These are phyloP conservation scores for Callitettix versicolor DNA, from an alignment of 1,140 invertebrate species.

Conservation along the genomic window DNA sequence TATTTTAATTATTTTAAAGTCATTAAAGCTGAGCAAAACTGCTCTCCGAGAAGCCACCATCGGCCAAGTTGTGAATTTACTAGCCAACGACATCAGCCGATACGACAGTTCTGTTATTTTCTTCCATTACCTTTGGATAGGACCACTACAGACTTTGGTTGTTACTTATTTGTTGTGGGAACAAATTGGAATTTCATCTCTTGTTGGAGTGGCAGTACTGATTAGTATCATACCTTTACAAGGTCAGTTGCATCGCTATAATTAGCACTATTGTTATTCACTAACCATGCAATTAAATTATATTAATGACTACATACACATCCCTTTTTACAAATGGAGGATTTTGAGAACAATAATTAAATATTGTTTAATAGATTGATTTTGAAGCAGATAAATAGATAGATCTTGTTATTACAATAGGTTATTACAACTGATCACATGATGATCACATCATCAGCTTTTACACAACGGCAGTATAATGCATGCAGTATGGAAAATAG, in stretches of 20 bases:
- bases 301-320: too few relatives aligned
- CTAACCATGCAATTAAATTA: too few relatives aligned
- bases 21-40: slow-evolving; percentile 46
- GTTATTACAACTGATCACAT: too few relatives aligned
- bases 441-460: too few relatives aligned
- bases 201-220: slow-evolving; percentile 57
- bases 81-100: slow-evolving; percentile 66
- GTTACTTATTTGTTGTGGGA: slow-evolving; percentile 50
- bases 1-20: slow-evolving; percentile 34
- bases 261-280: too few relatives aligned
- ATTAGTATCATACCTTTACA: slow-evolving; percentile 63
- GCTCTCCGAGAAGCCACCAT: slow-evolving; percentile 65
- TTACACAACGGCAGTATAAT: too few relatives aligned
- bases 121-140: slow-evolving; percentile 51
- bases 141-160: slow-evolving; percentile 50
- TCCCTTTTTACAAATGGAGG: too few relatives aligned
- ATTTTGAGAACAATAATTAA: too few relatives aligned
- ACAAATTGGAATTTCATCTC: slow-evolving; percentile 49
- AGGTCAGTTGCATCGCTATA: too few relatives aligned
- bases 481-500: too few relatives aligned
- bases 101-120: slow-evolving; percentile 49
- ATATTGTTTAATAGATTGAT: too few relatives aligned
- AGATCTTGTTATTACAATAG: not conserved
- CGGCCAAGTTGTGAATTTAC: slow-evolving; percentile 74
- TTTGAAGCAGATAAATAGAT: not conserved